These are phyloP conservation scores for Stenoptilia bipunctidactyla DNA, from an alignment of 2,888 invertebrate genomes.

Conservation along the genomic window DNA sequence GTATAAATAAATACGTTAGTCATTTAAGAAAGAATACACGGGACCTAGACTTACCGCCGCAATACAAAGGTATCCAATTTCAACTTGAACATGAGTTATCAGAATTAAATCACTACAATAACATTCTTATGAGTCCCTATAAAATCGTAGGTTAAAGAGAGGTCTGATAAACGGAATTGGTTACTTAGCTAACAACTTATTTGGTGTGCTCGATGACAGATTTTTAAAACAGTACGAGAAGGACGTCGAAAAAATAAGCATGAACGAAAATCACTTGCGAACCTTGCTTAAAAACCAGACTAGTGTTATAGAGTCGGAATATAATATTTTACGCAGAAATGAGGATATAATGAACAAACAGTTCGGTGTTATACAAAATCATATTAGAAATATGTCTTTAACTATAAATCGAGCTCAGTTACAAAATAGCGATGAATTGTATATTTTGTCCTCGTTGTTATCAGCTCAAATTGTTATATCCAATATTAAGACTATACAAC, in stretches of 20 bases:
- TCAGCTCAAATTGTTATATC: constrained; percentile 2
- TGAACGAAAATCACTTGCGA: constrained; percentile 2
- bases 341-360: constrained; percentile 2
- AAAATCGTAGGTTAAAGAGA: neutral
- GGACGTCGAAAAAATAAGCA: neutral
- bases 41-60: neutral
- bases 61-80: neutral
- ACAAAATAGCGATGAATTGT: neutral
- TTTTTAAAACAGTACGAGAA: constrained; percentile 4
- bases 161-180: constrained; percentile 6
- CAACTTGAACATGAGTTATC: constrained; percentile 1
- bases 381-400: neutral
- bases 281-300: constrained; percentile 2
- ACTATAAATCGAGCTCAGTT: neutral
- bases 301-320: neutral
- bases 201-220: constrained; percentile 5
- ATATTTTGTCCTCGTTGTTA: constrained; percentile 3
- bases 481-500: constrained; percentile 5
- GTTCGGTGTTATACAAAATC: neutral
- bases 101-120: constrained; percentile 1
- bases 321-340: neutral
- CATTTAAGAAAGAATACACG: neutral
- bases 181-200: constrained; percentile 3
- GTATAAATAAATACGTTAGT: constrained; percentile 4
- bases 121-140: neutral